Base-by-base conservation (phyloP, 2,113 vertebrate species). In the Beaufortia kweichowensis region DNA sequence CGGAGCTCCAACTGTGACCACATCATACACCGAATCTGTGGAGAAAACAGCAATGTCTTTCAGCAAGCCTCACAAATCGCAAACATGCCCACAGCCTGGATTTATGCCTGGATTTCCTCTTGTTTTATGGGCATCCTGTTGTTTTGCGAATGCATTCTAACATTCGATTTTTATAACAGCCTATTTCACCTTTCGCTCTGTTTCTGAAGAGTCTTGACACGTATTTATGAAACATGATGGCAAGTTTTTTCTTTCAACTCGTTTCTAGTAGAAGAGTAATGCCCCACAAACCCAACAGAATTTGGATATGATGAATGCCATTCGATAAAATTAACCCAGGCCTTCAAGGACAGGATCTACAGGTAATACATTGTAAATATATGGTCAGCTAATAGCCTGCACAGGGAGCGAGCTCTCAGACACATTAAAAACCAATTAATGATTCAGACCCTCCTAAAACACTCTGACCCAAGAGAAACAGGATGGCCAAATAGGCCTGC, bases 1-100 rank as follows among this genome's bases (percentile, higher is more conserved):
- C 0, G 97, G 97, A 31, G 97, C 97, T 82, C 97, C 97, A 11
- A 97, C 95, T 0, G 97, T 99, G 87, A 99, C 91, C 57, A 99
- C 94, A 71, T 99, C 97, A 21, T 99, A 99, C 78, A 94, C 86
- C 21, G 94, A 92, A 88, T 98, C 97, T 99, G 89, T 4, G 87
- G 86, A 3, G 10, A 80, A 56, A 82, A 80, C 19, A 74, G 29
- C 77, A 75, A 72, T 46, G 57, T 69, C 17, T 39, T 46, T 77
- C 28, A 77, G 9, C 33, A 53, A 15, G 26, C 8, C 29, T 26
- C 12, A 21, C 21, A 57, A 43, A 73, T 46, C 70, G 61, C 24
- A 57, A n/a, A 39, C 63, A 66, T 55, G 59, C 28, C 23, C 48
- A 76, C 24, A 9, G 48, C 2, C 60, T 53, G 11, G 4, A 1